These are phyloP conservation scores for Alectoris magna DNA, from an alignment of 2,797 vertebrate species.

Conservation along the genomic window DNA sequence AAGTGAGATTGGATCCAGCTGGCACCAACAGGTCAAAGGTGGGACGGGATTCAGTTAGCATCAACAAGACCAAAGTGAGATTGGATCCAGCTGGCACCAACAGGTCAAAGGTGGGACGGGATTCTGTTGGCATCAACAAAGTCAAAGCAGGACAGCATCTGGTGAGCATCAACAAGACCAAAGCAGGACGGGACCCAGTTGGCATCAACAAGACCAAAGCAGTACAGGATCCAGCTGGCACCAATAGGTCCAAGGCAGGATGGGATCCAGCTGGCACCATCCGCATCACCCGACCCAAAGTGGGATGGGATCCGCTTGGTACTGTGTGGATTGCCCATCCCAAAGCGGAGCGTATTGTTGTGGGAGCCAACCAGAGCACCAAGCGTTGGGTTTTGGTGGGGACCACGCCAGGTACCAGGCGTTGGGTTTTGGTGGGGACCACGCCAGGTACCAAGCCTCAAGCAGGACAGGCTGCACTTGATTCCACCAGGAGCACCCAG, in stretches of 20 bases:
- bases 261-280: no score
- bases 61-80: background rate
- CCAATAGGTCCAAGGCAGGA: background rate
- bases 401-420: background rate
- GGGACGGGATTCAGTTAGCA: fast-evolving
- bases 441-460: background rate
- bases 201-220: background rate
- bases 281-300: background rate
- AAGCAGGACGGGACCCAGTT: background rate
- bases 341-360: background rate
- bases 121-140: background rate
- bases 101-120: background rate
- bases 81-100: background rate
- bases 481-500: background rate
- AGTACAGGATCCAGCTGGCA: background rate
- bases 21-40: background rate
- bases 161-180: background rate
- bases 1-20: no score
- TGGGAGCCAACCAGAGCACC: background rate
- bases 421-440: background rate
- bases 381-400: background rate
- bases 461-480: background rate
- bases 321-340: fast-evolving
- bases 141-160: fast-evolving
- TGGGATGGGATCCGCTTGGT: background rate